Base-by-base conservation (phyloP, 2,888 invertebrate genomes). In the Archips crataeganus region DNA sequence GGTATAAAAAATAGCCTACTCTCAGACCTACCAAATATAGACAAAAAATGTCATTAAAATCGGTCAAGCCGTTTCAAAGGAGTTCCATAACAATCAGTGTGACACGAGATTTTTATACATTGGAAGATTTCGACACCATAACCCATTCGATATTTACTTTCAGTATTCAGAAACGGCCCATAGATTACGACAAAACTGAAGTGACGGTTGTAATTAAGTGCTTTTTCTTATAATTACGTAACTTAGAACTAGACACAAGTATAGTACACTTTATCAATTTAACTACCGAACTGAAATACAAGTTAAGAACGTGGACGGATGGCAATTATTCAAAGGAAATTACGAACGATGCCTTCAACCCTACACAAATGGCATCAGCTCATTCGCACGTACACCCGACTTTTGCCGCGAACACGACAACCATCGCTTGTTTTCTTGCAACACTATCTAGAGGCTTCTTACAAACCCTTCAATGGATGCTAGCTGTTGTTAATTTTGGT, bases 261-360 rank as follows among this genome's bases (percentile, higher is more conserved):
- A 39, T 6, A 39, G 39, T 4, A 10, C 10, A 42, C 42, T 59
- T 49, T 65, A 70, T 74, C 74, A 71, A 75, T 67, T 64, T 23
- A 32, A 39, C 59, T 13, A 64, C 42, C 39, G 54, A 42, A 61
- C 32, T 54, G 51, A 36, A 73, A 51, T 13, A 63, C 81, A 81
- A 79, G 81, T 84, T 81, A 77, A 79, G 76, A 82, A 79, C 80
- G 82, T 79, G 87, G 87, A 89, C 87, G 85, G 85, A 86, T 80
- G 81, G 85, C 89, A 88, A 90, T 90, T 90, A 90, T 90, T 89
- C 82, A 84, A 80, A 83, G 86, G 86, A 87, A 87, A 87, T 85
- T 88, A 88, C 54, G 23, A 61, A 42, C 36, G 10, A 45, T 60
- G 64, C 42, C 47, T 49, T 3, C 68, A 49, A 42, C 11, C 45